phyloP scores from a whole-genome alignment of 2,888 invertebrate species.

The Campopleginae sp. region DNA sequence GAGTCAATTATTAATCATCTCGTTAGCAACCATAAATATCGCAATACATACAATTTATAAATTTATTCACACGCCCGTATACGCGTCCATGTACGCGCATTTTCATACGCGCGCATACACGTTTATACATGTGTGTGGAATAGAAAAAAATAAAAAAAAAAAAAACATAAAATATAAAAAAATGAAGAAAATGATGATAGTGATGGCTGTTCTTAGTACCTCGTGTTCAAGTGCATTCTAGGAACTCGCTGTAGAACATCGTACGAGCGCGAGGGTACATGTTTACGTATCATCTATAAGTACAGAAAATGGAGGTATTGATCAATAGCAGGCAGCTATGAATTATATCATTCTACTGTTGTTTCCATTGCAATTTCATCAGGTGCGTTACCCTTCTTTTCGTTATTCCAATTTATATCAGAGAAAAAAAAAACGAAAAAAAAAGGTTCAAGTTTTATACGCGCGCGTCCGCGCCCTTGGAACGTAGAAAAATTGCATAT shows the following conservation, averaged over 20 bases:
- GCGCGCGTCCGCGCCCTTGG: slow-evolving; percentile 8
- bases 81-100: slow-evolving; percentile 35
- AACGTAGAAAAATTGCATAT: slow-evolving; percentile 8
- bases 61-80: slow-evolving; percentile 58
- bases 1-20: slow-evolving; percentile 9
- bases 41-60: slow-evolving; percentile 61
- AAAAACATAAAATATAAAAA: slow-evolving; percentile 69
- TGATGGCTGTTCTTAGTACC: slow-evolving; percentile 83
- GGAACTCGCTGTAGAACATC: slow-evolving; percentile 83
- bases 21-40: slow-evolving; percentile 47
- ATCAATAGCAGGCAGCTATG: slow-evolving; percentile 81
- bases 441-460: neutral
- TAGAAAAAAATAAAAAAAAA: slow-evolving; percentile 67
- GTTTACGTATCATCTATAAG: slow-evolving; percentile 84
- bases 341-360: slow-evolving; percentile 78
- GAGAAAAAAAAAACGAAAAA: too few relatives aligned
- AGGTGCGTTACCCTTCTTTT: slow-evolving; percentile 17
- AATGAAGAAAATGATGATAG: slow-evolving; percentile 79
- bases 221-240: slow-evolving; percentile 83
- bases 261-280: slow-evolving; percentile 83
- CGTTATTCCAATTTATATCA: too few relatives aligned
- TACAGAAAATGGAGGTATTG: slow-evolving; percentile 84
- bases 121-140: neutral
- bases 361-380: slow-evolving; percentile 26
- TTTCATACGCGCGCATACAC: neutral